Base-by-base conservation (phyloP, 2,888 invertebrate species). In the Dexiosoma caninum region DNA sequence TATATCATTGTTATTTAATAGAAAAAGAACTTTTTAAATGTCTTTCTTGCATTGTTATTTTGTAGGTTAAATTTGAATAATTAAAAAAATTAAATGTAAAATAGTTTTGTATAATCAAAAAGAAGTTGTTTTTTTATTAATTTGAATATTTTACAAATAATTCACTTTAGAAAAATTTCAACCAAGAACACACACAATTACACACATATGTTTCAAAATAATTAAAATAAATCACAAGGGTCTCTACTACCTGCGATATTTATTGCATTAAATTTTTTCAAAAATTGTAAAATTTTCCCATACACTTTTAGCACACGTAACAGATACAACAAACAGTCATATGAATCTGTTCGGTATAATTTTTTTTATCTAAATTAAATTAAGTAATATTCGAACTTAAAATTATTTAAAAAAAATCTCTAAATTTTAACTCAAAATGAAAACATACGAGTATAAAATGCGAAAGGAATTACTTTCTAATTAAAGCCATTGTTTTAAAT, bases 21-120 rank as follows among this genome's bases (percentile, higher is more conserved):
- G 30, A 46, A 40, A 69, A 72, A 49, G n/a, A n/a, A n/a, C n/a
- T 49, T 46, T 51, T 35, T 75, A 66, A 75, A 57, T 75, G 75
- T 75, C 40, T 66, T 69, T 75, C 40, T 66, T 69, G 42, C 67
- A 46, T 57, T 77, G 66, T 76, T 66, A 60, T 76, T 46, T 62
- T 51, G 27, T 67, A 67, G 60, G 55, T 46, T 72, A 71, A 53
- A 57, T 37, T 70, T 49, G 6, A 49, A 46, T 2, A 69, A 74
- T n/a, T 62, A 23, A 53, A 69, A 2, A n/a, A 69, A 30, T 19
- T 16, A 19, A 32, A 46, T 19, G 12, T 14, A 8, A 51, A 49
- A 27, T 27, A 23, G 10, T 23, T 35, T 19, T 16, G 32, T 62
- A 16, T 23, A 46, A 70, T 35, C 42, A 42, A 53, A 53, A 30